Evolutionary conservation across 2,888 invertebrate species (phyloP), one percentile per base, ranked within the genome.

Genomic region (Chesias legatella): DNA sequence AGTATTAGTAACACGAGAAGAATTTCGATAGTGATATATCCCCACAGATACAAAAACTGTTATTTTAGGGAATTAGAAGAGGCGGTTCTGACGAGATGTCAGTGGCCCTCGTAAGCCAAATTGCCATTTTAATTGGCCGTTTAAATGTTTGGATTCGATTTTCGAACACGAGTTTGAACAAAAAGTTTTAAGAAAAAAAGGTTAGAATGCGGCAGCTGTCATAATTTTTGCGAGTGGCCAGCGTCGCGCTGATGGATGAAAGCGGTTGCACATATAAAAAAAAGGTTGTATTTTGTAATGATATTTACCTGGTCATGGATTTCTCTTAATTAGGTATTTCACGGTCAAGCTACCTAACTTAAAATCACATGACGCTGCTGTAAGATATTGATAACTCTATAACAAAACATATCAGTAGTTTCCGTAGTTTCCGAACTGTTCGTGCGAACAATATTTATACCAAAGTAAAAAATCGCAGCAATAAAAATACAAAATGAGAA

Each of bases 101-200:
- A 62, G 67, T 63, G 64, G 66, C 63, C 63, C 59, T 58, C 60
- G 45, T 60, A 48, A 52, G 49, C 68, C 59, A 73, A 73, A 73
- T 74, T 66, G 72, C 69, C 65, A 67, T 73, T 78, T 72, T 79
- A 80, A 80, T 79, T 76, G 72, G 67, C 72, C 71, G 66, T 70
- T 71, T 77, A 75, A 68, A 72, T 72, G 68, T 79, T 77, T 75
- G 69, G 67, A 67, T 73, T 72, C 69, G 62, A 75, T 75, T 73
- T 70, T 64, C 50, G 58, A 67, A 60, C 63, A 62, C 67, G 62
- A 59, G 69, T 61, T 66, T 49, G 35, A 45, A 50, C 41, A 51
- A 52, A 49, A 48, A 53, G 41, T 38, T 48, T 41, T 34, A 5
- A 10, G 38, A 38, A 51, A 56, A 55, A 51, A 46, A 40, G 45